phyloP scores from a whole-genome alignment of 1,140 invertebrate genomes.

The Contarinia nasturtii region DNA sequence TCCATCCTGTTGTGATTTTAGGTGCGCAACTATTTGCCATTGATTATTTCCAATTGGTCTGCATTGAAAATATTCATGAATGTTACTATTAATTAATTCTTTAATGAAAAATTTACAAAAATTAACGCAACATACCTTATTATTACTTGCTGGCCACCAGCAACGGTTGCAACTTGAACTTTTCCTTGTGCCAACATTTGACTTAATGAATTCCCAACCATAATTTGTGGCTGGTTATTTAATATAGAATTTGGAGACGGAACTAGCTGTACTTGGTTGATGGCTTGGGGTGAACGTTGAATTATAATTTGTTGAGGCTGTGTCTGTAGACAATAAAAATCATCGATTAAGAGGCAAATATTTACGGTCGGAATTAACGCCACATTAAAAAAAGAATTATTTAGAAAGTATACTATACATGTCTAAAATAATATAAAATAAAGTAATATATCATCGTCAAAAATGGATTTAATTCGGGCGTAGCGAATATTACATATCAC shows the following conservation, averaged over 20 bases:
- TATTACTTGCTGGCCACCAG: slow-evolving; percentile 63
- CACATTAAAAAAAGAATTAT: too few relatives aligned
- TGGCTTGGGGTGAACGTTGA: slow-evolving; percentile 11
- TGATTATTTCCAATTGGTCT: slow-evolving; percentile 49
- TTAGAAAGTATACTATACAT: too few relatives aligned
- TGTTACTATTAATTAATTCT: too few relatives aligned
- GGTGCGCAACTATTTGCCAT: slow-evolving; percentile 45
- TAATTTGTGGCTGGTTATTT: slow-evolving; percentile 35
- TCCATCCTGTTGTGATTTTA: slow-evolving; percentile 28
- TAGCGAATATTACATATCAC: too few relatives aligned
- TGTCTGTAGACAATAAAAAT: slow-evolving; percentile 6
- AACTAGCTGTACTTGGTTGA: slow-evolving; percentile 12
- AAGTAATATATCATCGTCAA: too few relatives aligned
- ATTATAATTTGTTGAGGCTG: slow-evolving; percentile 5
- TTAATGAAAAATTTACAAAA: too few relatives aligned
- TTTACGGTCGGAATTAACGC: too few relatives aligned
- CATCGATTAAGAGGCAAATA: too few relatives aligned
- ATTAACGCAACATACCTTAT: too few relatives aligned
- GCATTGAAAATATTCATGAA: slow-evolving; percentile 26
- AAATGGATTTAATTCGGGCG: not conserved
- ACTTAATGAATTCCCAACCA: slow-evolving; percentile 49
- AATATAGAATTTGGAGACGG: slow-evolving; percentile 12
- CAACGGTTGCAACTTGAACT: slow-evolving; percentile 52
- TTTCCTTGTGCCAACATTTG: slow-evolving; percentile 60
- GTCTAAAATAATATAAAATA: too few relatives aligned